Conservation (phyloP, 1,140 invertebrate species). For the Polypedilum vanderplanki region DNA sequence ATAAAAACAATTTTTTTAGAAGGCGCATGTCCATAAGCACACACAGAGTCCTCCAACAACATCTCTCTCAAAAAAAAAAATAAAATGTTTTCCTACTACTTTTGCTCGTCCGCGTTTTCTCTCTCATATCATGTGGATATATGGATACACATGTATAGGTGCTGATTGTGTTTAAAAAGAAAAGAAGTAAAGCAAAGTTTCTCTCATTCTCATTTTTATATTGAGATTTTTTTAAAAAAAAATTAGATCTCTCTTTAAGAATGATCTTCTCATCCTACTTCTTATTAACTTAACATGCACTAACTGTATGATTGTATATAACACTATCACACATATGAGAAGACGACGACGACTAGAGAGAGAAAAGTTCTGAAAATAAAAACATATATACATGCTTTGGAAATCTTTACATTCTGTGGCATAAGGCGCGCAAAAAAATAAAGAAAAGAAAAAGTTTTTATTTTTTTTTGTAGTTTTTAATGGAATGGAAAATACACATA, state of each 20-base stretch:
- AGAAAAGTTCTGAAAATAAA: background rate
- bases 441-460: conserved; percentile 22
- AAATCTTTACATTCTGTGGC: background rate
- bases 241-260: background rate
- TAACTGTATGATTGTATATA: background rate
- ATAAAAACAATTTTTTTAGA: conserved; percentile 11
- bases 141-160: background rate
- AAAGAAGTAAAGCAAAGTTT: background rate
- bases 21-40: conserved; percentile 21
- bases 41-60: background rate
- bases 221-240: conserved; percentile 14
- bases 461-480: conserved; percentile 24
- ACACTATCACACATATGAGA: conserved; percentile 11
- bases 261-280: background rate
- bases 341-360: background rate
- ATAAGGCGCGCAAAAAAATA: conserved; percentile 9
- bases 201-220: background rate
- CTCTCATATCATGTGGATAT: background rate
- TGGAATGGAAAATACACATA: background rate
- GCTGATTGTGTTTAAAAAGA: conserved; percentile 18
- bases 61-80: no score
- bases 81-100: no score
- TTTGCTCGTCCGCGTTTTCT: background rate
- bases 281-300: background rate
- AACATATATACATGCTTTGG: background rate